Evolutionary conservation across 2,113 vertebrate genomes (phyloP).

Genomic region (Hydropotes inermis): DNA sequence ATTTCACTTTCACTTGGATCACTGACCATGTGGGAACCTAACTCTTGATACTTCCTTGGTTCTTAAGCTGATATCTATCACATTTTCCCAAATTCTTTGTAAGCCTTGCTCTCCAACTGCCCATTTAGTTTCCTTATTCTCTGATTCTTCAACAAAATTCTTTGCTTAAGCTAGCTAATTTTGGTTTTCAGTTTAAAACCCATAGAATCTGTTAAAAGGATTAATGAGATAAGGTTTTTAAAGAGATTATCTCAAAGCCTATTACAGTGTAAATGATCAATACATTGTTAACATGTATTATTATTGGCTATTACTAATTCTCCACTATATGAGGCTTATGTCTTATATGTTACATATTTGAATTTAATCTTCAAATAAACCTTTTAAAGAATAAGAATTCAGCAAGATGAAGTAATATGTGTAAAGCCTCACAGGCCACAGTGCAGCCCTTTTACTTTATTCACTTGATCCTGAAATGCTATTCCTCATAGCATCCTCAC

Average conservation of each 20-base stretch:
- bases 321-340: not conserved
- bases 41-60: not conserved
- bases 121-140: not conserved
- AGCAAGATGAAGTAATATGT: not conserved
- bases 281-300: constrained; percentile 21
- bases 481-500: not conserved
- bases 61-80: not conserved
- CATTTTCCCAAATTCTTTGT: not conserved
- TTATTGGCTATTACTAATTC: not conserved
- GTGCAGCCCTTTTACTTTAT: not conserved
- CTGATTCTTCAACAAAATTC: not conserved
- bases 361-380: not conserved
- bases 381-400: constrained; percentile 4
- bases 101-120: not conserved
- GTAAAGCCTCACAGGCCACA: not conserved
- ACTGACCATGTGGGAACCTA: not conserved
- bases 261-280: not conserved
- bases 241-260: constrained; percentile 36
- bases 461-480: not conserved
- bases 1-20: not conserved
- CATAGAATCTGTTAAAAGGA: not conserved
- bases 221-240: constrained; percentile 6
- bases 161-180: constrained; percentile 8
- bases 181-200: constrained; percentile 6
- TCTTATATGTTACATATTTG: not conserved